phyloP scores from a whole-genome alignment of 2,797 vertebrate genomes.

The Coluber constrictor region DNA sequence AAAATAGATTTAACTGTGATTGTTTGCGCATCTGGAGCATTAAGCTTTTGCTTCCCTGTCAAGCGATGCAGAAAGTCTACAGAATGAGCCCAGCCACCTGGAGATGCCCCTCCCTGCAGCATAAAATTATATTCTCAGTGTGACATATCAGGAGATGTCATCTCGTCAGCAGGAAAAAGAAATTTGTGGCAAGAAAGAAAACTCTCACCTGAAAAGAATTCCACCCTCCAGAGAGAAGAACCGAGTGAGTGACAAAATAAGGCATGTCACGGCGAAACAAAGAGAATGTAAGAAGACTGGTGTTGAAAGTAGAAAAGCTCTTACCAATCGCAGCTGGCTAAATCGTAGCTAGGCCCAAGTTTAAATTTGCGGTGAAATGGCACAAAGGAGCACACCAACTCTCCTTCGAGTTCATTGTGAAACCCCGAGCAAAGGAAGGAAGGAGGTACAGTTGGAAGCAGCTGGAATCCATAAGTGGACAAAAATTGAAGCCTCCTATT shows the following conservation, averaged over 20 bases:
- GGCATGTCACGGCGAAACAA: neutral
- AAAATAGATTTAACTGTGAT: constrained; percentile 33
- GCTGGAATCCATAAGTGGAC: neutral
- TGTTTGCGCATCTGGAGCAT: constrained; percentile 30
- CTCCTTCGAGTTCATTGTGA: too few relatives aligned
- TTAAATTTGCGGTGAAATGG: neutral
- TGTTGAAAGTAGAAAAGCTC: neutral
- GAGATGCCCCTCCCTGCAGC: constrained; percentile 34
- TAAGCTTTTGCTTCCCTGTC: constrained; percentile 46
- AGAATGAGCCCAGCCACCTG: constrained; percentile 45
- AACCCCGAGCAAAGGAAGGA: neutral
- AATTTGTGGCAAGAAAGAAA: neutral
- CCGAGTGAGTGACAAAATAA: neutral
- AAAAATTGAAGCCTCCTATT: neutral
- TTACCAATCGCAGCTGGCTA: neutral
- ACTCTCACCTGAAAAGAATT: rapidly evolving
- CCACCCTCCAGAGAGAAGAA: neutral
- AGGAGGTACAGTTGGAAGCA: neutral
- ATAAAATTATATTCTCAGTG: neutral
- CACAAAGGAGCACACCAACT: too few relatives aligned
- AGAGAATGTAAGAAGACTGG: neutral
- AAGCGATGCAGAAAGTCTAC: constrained; percentile 41
- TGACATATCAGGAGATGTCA: neutral
- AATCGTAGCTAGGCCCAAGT: neutral
- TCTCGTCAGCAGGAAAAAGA: neutral